phyloP scores from a whole-genome alignment of 2,888 invertebrate genomes.

The Drosophila pegasa region DNA sequence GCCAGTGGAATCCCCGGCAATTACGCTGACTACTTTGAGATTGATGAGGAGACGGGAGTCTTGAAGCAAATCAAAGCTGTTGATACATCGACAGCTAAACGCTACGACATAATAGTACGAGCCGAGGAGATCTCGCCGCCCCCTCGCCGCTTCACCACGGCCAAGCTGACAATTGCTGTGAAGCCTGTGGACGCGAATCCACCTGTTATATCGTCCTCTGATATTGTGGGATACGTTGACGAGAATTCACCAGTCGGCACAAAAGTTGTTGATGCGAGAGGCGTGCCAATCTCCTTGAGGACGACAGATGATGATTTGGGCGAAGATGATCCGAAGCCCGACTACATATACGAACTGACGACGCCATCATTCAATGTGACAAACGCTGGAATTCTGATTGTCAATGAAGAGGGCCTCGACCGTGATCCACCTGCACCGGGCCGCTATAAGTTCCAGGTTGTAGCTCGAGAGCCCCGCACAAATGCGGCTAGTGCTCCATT shows the following conservation, averaged over 20 bases:
- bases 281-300: slow-evolving; percentile 89
- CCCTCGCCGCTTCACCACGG: slow-evolving; percentile 92
- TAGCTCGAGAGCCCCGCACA: slow-evolving; percentile 92
- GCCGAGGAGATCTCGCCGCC: slow-evolving; percentile 94
- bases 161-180: slow-evolving; percentile 92
- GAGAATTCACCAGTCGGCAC: slow-evolving; percentile 95
- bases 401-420: slow-evolving; percentile 93
- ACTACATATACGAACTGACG: slow-evolving; percentile 93
- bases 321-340: slow-evolving; percentile 91
- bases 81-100: slow-evolving; percentile 91
- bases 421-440: slow-evolving; percentile 94
- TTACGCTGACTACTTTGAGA: slow-evolving; percentile 92
- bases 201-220: slow-evolving; percentile 90
- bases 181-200: slow-evolving; percentile 95
- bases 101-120: slow-evolving; percentile 93
- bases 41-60: slow-evolving; percentile 92
- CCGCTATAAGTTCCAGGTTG: slow-evolving; percentile 94
- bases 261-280: slow-evolving; percentile 88
- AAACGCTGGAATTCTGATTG: slow-evolving; percentile 89
- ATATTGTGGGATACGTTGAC: slow-evolving; percentile 91
- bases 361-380: slow-evolving; percentile 93
- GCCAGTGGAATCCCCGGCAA: slow-evolving; percentile 91
- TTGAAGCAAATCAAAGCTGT: slow-evolving; percentile 92
- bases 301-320: slow-evolving; percentile 95
- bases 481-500: slow-evolving; percentile 93